Conservation (phyloP, 2,888 invertebrate genomes). For the Daptonema setosum region DNA sequence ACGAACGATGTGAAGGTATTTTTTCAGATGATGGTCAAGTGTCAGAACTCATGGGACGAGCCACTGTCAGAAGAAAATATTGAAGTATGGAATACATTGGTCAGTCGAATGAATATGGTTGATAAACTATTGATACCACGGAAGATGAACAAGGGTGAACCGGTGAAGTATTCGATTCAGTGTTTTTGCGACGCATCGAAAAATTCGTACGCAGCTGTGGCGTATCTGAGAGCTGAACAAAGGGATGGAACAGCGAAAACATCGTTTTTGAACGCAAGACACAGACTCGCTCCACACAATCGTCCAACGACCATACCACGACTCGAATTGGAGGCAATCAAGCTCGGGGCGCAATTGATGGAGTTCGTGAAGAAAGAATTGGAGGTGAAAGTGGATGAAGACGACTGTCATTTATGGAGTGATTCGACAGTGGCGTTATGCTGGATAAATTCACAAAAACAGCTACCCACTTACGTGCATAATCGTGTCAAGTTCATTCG, state of each 20-base stretch:
- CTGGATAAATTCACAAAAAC: neutral
- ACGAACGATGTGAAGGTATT: neutral
- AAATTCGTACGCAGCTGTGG: neutral
- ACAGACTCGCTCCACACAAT: neutral
- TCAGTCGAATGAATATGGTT: too few relatives aligned
- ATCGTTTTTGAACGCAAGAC: neutral
- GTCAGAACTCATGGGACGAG: neutral
- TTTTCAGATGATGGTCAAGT: too few relatives aligned
- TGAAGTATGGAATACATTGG: too few relatives aligned
- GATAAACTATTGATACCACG: too few relatives aligned
- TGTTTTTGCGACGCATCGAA: neutral
- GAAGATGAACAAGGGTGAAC: too few relatives aligned
- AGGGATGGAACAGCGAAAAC: neutral
- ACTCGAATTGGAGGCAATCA: neutral
- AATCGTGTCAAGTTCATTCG: neutral
- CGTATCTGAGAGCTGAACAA: neutral
- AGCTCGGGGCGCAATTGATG: neutral
- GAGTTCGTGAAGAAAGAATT: neutral
- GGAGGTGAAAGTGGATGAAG: neutral
- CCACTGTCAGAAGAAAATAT: too few relatives aligned
- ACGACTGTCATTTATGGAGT: too few relatives aligned
- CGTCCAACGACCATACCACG: neutral
- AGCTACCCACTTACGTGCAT: neutral
- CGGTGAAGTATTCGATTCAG: neutral
- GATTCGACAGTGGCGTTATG: neutral